Evolutionary conservation across 2,888 invertebrate species (phyloP), one percentile per base, ranked within the genome.

Genomic region (Mythimna loreyi): DNA sequence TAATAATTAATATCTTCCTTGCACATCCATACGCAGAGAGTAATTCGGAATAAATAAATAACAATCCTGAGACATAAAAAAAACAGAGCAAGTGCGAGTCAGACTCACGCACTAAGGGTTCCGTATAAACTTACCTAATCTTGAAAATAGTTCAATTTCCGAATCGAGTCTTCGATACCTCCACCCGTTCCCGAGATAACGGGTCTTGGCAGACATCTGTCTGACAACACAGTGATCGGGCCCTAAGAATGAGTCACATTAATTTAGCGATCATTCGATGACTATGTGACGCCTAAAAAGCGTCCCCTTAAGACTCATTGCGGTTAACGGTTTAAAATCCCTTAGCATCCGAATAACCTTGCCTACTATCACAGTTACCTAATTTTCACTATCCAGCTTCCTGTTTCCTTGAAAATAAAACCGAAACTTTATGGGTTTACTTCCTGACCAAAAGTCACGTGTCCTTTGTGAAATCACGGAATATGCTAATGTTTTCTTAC

Each of bases 401-500:
- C 19, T 23, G 21, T 21, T 49, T 3, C 19, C 1, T 23, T 16
- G 7, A 21, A 49, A 49, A 56, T 68, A 69, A 67, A 67, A 58
- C 4, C 25, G 8, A 16, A 50, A 58, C 16, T 58, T 58, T 53
- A 67, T n/a, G 40, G 30, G 7, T 33, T 45, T 21, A 7, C 36
- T 53, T 23, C 13, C 1, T n/a, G 43, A 60, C 47, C 56, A 69
- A 67, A 67, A 66, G 79, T 79, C 72, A 61, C 67, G 33, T 5
- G 30, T 28, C 16, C 28, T n/a, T 30, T 45, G 49, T 67, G 25
- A 58, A 74, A 68, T 76, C 57, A 30, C 57, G 16, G 49, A 68
- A 63, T 77, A 76, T 71, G 71, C 67, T 75, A 78, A 82, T 62
- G 67, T 55, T 69, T 72, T 70, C 21, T 30, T 72, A 78, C 76